Percentiles rank a stretch among this genome's conserved stretches.
Conservation (phyloP, 2,113 vertebrate species). For the Corythoichthys intestinalis region DNA sequence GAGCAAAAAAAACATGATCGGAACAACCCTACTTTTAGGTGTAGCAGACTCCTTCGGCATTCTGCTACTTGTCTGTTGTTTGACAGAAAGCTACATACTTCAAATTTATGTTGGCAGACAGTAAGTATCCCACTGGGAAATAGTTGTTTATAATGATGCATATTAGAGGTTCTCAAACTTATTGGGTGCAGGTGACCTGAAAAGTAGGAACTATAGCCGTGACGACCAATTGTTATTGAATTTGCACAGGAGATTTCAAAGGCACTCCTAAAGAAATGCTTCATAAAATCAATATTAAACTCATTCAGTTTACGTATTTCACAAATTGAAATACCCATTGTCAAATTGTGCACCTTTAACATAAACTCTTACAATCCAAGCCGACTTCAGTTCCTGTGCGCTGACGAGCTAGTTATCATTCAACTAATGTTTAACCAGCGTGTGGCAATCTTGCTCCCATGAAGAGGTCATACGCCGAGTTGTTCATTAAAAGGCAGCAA, state of each 20-base stretch:
- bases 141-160: neutral
- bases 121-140: neutral
- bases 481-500: conserved; percentile 83
- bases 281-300: too few relatives aligned
- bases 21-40: too few relatives aligned
- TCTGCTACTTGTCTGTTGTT: neutral
- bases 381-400: conserved; percentile 37
- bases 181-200: too few relatives aligned
- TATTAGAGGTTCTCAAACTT: neutral
- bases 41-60: neutral
- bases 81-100: neutral
- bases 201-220: too few relatives aligned
- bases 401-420: conserved; percentile 36
- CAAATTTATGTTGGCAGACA: neutral
- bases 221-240: too few relatives aligned
- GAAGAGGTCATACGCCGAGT: conserved; percentile 77
- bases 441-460: conserved; percentile 79
- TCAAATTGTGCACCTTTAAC: neutral
- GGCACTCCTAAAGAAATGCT: too few relatives aligned
- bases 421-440: conserved; percentile 81
- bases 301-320: neutral
- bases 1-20: too few relatives aligned
- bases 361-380: conserved; percentile 18
- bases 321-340: neutral
- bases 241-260: too few relatives aligned